Percentiles rank a stretch among this genome's conserved stretches.
Conservation (phyloP, 2,888 invertebrate species). For the Agrotis segetum region DNA sequence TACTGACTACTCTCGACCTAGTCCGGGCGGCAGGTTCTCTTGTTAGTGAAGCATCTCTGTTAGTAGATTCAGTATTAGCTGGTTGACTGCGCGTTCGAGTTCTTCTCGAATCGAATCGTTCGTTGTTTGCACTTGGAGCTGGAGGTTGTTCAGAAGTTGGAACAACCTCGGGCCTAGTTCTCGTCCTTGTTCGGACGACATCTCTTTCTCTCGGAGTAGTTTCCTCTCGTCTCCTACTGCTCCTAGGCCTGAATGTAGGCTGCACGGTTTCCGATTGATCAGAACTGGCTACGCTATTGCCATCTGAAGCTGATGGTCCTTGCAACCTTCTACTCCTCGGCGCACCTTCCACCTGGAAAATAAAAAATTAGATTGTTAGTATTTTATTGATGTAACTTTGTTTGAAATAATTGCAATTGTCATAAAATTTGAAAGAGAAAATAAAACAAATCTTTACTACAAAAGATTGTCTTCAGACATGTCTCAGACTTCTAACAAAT, state of each 20-base stretch:
- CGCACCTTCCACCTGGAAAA: constrained; percentile 81
- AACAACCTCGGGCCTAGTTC: constrained; percentile 73
- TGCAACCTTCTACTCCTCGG: constrained; percentile 77
- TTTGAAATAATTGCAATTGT: neutral
- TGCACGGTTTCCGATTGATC: constrained; percentile 69
- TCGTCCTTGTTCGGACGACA: constrained; percentile 74
- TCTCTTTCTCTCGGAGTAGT: constrained; percentile 66
- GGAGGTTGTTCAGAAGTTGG: constrained; percentile 68
- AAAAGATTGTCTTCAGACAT: constrained; percentile 37
- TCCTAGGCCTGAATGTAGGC: constrained; percentile 79
- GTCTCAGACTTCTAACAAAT: constrained; percentile 25
- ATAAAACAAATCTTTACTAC: constrained; percentile 3
- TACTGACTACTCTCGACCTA: constrained; percentile 73
- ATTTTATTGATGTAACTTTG: neutral
- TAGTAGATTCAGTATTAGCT: constrained; percentile 69
- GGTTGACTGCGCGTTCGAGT: constrained; percentile 82
- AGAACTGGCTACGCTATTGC: constrained; percentile 68
- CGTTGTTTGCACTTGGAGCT: constrained; percentile 73
- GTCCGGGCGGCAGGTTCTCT: constrained; percentile 74
- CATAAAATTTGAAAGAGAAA: neutral
- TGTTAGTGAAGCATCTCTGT: constrained; percentile 64
- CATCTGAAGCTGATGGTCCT: constrained; percentile 71
- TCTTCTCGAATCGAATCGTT: constrained; percentile 84
- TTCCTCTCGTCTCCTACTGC: constrained; percentile 79
- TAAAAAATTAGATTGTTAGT: constrained; percentile 5